Evolutionary conservation across 2,888 invertebrate species (phyloP), one percentile per base, ranked within the genome.

Genomic region (Eupeodes luniger): DNA sequence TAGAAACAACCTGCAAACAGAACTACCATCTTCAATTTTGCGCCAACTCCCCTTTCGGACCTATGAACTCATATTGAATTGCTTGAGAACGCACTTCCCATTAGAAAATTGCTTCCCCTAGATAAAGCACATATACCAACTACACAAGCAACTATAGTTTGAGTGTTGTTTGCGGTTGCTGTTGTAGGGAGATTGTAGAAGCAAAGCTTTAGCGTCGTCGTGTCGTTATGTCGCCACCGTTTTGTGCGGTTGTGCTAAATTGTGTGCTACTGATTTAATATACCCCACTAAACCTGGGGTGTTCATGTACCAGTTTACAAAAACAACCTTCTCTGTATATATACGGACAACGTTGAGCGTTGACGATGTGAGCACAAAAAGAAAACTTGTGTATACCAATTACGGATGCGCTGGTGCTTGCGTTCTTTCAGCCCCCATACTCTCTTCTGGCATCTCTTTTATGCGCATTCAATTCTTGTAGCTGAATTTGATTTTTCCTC

Each of bases 191-290:
- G 11, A 55, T 70, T 36, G 70, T 80, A 55, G 85, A 57, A 53
- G 69, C 6, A 69, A 53, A 80, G 80, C 75, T 78, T 59, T 59
- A 75, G 61, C 61, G 66, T 67, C 76, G 36, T 53, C 44, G n/a
- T 66, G 44, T 44, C 72, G 44, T 44, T 55, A 53, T 69, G 51
- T 69, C 36, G 16, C 69, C 53, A 79, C 74, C 64, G 81, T 87
- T 82, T 84, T 79, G 74, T 81, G 81, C 82, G 85, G 85, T 89
- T 85, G 89, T 81, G 84, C 69, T 81, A 75, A 82, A 83, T 89
- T 82, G 83, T 86, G 89, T 89, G 86, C 83, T 79, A 27, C 85
- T 76, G 85, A 84, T 83, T 87, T 83, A 83, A 83, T 87, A 87
- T 75, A 87, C 80, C 66, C 40, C 51, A 12, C 67, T 49, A 36